Base-by-base conservation (phyloP, 2,113 vertebrate genomes). In the Ranitomeya imitator region DNA sequence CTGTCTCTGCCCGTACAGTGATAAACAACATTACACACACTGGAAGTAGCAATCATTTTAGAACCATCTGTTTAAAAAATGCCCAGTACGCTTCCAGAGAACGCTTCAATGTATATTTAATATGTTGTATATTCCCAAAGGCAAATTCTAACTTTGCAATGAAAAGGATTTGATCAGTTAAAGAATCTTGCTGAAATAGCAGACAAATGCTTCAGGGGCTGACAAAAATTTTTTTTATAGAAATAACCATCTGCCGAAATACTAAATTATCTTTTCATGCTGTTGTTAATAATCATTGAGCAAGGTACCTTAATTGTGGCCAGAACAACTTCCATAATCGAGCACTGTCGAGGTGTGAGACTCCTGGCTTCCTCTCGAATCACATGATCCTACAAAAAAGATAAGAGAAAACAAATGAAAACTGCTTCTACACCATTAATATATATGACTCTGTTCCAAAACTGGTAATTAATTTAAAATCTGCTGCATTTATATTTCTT, bases 281-380 rank as follows among this genome's bases (percentile, higher is more conserved):
- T 71, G 86, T 73, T 86, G 37, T 85, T n/a, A 61, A 31, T 87
- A 87, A 87, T 81, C 26, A 23, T 57, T 80, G 45, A 19, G 19
- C 78, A 87, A 23, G 87, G 83, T 93, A 99, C 98, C 97, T 99
- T 99, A 92, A 98, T 97, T 84, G 98, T 99, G 73, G 96, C 96
- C 79, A 99, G 94, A 63, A 97, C 97, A 69, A 95, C 95, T 67
- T 99, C 98, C 98, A 99, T 97, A 87, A 97, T 90, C 7, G 97
- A 96, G 88, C 97, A 99, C 88, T 99, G 98, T 91, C 97, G 93
- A 85, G 96, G 95, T 0, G 94, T 97, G 93, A 99, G 94, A 92
- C 97, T 98, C 83, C 94, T 96, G 90, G 97, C 94, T 89, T 99
- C 97, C 86, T 99, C 98, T 87, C 97, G 95, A 87, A 94, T 98